Base-by-base conservation (phyloP, 92 coral and sea anemone species). In the Phymanthus crucifer region DNA sequence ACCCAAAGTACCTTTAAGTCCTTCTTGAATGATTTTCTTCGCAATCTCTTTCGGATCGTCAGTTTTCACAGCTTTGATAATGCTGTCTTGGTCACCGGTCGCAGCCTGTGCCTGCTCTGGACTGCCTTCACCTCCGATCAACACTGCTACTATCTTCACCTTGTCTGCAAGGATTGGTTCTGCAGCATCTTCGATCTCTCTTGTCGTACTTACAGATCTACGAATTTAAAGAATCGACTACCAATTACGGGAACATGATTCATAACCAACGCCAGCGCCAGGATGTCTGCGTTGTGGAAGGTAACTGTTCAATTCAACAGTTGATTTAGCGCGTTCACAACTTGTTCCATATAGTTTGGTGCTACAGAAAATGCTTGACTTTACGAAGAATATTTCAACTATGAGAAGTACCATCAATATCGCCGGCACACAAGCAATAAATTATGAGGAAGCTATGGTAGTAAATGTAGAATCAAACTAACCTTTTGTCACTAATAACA, bases 31-130 rank as follows among this genome's bases (percentile, higher is more conserved):
- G 48, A 93, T 91, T 75, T 87, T 78, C 40, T 78, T 45, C 18
- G 81, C 94, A 54, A 89, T 71, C 18, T 90, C 90, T 16, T 84
- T 77, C 4, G 94, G 94, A 81, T 89, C 86, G 75, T 89, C 94
- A 5, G 45, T 75, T 24, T 86, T 81, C 6, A 86, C 87, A 16
- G 88, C 80, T 12, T 88, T 57, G 73, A 88, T 73, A 34, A 93
- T 85, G 3, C 80, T 81, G 72, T 78, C 93, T 35, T 84, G 71
- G 72, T 82, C 56, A n/a, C 89, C 78, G 3, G 97, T 84, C 19
- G 90, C 47, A 4, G 79, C 72, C 23, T 17, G 32, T 66, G 86
- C 75, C 57, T 90, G 87, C 2, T 84, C 78, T 10, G 83, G 50
- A 50, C 83, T 85, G 29, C 83, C 91, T 17, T 86, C 88, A 21